A percentile compares a stretch with the other conserved stretches of the same genome.
Evolutionary conservation across 2,888 invertebrate genomes (phyloP).

Genomic region (Leuctra nigra): DNA sequence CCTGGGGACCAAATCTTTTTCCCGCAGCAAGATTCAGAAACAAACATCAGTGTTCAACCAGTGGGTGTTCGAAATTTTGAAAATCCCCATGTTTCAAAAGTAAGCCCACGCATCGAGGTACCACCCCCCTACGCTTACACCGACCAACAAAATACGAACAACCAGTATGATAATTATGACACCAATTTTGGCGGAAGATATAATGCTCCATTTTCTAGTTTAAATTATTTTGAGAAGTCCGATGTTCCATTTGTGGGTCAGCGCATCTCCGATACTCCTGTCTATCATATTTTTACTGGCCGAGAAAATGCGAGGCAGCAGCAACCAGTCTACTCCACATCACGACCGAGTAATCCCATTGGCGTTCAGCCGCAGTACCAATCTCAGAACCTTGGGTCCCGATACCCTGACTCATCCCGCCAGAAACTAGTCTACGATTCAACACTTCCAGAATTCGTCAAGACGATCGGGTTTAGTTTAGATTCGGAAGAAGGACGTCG

Average conservation of each 20-base stretch:
- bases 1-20: not conserved
- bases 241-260: not conserved
- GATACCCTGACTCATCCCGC: not conserved
- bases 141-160: not conserved
- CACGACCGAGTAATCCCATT: not conserved
- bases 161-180: not conserved
- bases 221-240: too few relatives aligned
- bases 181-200: too few relatives aligned
- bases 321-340: too few relatives aligned
- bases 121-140: not conserved
- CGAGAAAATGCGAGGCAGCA: not conserved
- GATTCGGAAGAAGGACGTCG: slow-evolving; percentile 37
- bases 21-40: too few relatives aligned
- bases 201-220: too few relatives aligned
- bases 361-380: slow-evolving; percentile 13
- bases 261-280: slow-evolving; percentile 5
- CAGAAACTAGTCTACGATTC: slow-evolving; percentile 7
- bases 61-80: too few relatives aligned
- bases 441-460: slow-evolving; percentile 37
- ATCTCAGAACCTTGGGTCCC: not conserved
- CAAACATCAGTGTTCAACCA: too few relatives aligned
- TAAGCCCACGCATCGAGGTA: not conserved
- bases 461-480: slow-evolving; percentile 39
- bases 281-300: slow-evolving; percentile 1
- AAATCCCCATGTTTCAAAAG: too few relatives aligned